Base-by-base conservation (phyloP, 2,113 vertebrate genomes). In the Gila orcuttii region DNA sequence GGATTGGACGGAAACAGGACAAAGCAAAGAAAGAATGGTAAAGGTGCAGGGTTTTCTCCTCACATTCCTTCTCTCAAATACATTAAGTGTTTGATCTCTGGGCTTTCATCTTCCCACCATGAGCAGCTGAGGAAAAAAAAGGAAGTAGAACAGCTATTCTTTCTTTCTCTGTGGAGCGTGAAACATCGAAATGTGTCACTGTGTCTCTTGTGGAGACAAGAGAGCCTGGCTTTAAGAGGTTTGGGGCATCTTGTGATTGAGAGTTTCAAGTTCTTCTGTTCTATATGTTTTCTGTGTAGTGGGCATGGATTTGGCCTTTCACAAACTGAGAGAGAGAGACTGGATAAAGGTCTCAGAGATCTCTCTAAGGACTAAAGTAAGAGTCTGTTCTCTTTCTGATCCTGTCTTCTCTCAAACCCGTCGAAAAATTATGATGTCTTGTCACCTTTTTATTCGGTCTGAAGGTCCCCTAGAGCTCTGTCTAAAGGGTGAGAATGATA, bases 401-500 rank as follows among this genome's bases (percentile, higher is more conserved):
- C 52, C 82, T 55, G 82, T 73, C 50, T 59, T 83, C 82, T 39
- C 33, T 59, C 66, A 57, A 39, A 83, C 50, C 68, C 31, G 52
- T 83, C 50, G 82, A 83, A 73, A 83, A 83, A 74, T 57, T 21
- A 83, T 83, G 81, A 83, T 83, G 68, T 73, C 82, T 83, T 83
- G 82, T 83, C 82, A 83, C 82, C 82, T 39, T 83, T 83, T 83
- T 83, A 83, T 83, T 83, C 68, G 9, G 31, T 69, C 80, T 82
- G 80, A 82, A 69, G 64, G 80, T 39, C 68, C 82, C 68, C 68
- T 71, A n/a, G 52, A 83, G 82, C 82, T 83, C 50, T 57, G 68
- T 83, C 82, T 83, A 59, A 12, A 60, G 52, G 79, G 52, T 71
- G 78, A 81, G 57, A 39, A 47, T 69, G 78, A 59, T 73, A 21